Percentiles rank a stretch among this genome's conserved stretches.
These are phyloP conservation scores for Lysandra coridon DNA, from an alignment of 2,888 invertebrate genomes.

Conservation along the genomic window DNA sequence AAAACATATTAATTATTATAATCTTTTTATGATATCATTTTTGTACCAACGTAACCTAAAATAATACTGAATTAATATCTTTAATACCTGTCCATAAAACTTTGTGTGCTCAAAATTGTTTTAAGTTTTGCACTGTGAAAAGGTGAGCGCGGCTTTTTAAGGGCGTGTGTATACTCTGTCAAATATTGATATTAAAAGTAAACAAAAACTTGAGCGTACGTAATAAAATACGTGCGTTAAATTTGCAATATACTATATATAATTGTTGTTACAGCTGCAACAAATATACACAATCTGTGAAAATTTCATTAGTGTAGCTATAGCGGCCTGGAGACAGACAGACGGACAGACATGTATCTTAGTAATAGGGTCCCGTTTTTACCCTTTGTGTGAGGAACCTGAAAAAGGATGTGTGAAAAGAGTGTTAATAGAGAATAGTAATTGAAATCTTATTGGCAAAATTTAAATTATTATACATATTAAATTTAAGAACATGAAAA, in stretches of 20 bases:
- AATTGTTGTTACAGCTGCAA: neutral
- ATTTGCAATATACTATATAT: too few species aligned
- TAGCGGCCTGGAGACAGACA: too few species aligned
- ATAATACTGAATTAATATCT: neutral
- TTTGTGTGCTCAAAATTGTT: constrained; percentile 5
- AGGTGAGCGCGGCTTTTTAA: neutral
- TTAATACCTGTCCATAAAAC: neutral
- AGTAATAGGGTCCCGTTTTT: too few species aligned
- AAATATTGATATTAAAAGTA: neutral
- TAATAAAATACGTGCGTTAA: neutral
- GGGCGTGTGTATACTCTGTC: neutral
- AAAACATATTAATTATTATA: too few species aligned
- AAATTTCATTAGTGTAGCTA: too few species aligned
- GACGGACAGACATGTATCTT: too few species aligned
- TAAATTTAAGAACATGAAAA: neutral
- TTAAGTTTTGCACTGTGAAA: constrained; percentile 8
- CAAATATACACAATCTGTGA: too few species aligned
- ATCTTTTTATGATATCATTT: neutral
- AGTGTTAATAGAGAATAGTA: too few species aligned
- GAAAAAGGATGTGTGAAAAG: too few species aligned
- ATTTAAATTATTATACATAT: too few species aligned
- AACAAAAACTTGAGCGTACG: neutral
- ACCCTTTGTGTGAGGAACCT: too few species aligned
- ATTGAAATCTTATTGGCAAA: too few species aligned
- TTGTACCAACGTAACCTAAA: neutral